Evolutionary conservation across 2,113 vertebrate species (phyloP).

Genomic region (Fregata magnificens): DNA sequence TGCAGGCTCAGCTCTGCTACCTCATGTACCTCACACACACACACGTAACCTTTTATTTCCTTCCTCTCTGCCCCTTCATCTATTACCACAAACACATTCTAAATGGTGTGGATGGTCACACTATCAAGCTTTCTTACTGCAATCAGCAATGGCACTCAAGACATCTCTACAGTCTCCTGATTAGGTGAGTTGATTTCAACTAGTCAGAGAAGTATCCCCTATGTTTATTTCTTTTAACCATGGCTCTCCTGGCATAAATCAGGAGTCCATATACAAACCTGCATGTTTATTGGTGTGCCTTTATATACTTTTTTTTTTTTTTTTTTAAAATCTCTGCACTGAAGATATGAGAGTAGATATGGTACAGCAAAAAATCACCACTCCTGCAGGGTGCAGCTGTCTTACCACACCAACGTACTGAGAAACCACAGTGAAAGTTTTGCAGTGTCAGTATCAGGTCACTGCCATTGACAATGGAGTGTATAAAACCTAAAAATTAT

Average conservation of each 20-base stretch:
- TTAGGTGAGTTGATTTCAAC: background rate
- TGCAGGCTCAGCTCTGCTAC: background rate
- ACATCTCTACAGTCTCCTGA: background rate
- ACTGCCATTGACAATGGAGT: background rate
- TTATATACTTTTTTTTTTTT: background rate
- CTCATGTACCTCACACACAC: background rate
- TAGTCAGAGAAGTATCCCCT: background rate
- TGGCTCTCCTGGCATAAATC: background rate
- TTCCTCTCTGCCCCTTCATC: background rate
- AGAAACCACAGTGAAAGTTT: background rate
- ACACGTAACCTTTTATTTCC: background rate
- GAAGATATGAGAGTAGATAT: background rate
- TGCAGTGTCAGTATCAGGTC: background rate
- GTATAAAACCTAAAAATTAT: background rate
- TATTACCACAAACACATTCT: background rate
- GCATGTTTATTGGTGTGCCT: background rate
- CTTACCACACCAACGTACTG: background rate
- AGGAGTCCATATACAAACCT: background rate
- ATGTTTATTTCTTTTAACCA: background rate
- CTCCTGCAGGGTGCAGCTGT: background rate
- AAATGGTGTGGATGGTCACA: background rate
- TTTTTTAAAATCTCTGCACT: background rate
- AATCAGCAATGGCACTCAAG: background rate
- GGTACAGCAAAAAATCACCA: background rate
- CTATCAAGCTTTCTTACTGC: background rate